Conservation (phyloP, 2,888 invertebrate genomes). For the Pyrgus malvae region DNA sequence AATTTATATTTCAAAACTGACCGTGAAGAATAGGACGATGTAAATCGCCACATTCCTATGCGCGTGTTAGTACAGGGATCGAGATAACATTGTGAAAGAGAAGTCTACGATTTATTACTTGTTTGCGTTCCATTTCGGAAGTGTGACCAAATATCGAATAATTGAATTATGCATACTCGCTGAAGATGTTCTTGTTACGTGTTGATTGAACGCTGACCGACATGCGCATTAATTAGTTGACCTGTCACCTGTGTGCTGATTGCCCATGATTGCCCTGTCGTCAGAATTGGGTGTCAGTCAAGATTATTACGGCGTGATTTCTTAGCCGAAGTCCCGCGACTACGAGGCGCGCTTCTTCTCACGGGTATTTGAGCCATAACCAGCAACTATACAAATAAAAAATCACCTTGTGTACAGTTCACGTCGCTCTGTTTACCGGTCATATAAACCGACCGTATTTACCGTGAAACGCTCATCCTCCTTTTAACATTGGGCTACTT, state of each 20-base stretch:
- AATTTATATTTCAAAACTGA: slow-evolving; percentile 27
- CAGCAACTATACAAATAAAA: slow-evolving; percentile 74
- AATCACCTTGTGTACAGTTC: slow-evolving; percentile 78
- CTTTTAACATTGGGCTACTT: slow-evolving; percentile 77
- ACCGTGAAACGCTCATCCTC: slow-evolving; percentile 73
- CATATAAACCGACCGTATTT: slow-evolving; percentile 76
- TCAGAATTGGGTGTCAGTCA: slow-evolving; percentile 62
- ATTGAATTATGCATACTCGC: slow-evolving; percentile 1
- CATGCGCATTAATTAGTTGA: slow-evolving; percentile 51
- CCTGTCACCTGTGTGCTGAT: slow-evolving; percentile 57
- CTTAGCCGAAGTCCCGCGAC: slow-evolving; percentile 32
- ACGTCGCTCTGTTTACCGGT: slow-evolving; percentile 73
- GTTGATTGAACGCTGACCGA: slow-evolving; percentile 1
- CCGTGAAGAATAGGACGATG: not conserved
- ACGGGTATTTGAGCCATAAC: slow-evolving; percentile 76
- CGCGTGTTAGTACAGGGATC: not conserved
- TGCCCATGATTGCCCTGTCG: slow-evolving; percentile 45
- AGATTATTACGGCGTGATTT: slow-evolving; percentile 55
- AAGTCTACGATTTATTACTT: not conserved
- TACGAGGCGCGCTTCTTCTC: slow-evolving; percentile 64
- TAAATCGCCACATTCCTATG: not conserved
- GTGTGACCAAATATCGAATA: not conserved
- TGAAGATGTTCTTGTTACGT: not conserved
- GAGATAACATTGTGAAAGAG: not conserved
- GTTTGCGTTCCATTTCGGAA: not conserved